A percentile compares a stretch with the other conserved stretches of the same genome.
Conservation (phyloP, 1,140 invertebrate genomes). For the Epicauta chinensis region DNA sequence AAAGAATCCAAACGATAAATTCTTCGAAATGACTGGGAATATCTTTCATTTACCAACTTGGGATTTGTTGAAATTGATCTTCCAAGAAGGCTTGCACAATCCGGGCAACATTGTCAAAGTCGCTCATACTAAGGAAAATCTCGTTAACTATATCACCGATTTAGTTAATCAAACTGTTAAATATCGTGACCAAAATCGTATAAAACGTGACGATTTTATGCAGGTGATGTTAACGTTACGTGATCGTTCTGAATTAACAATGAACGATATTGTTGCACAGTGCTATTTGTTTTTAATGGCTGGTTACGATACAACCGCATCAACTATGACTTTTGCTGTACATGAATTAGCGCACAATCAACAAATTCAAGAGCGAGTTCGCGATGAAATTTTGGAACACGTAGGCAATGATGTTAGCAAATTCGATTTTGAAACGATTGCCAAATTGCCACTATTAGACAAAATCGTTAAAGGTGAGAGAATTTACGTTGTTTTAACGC, state of each 20-base stretch:
- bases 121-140: no score
- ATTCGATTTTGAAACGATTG: conserved; percentile 47
- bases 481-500: no score
- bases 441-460: conserved; percentile 50
- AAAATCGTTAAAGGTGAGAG: conserved; percentile 38
- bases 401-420: no score
- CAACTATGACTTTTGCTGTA: conserved; percentile 46
- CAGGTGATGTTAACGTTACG: conserved; percentile 47
- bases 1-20: no score
- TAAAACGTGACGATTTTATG: conserved; percentile 46
- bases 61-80: no score
- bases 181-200: conserved; percentile 43
- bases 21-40: no score
- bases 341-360: conserved; percentile 52
- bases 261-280: conserved; percentile 46
- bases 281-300: conserved; percentile 54
- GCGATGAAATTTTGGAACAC: conserved; percentile 47
- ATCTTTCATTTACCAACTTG: no score
- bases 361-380: conserved; percentile 49
- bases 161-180: no score
- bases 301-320: conserved; percentile 60
- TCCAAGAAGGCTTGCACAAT: no score
- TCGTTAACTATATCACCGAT: no score
- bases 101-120: no score
- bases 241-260: no score